Conservation (phyloP, 2,797 vertebrate genomes). For the Botia almorhae region DNA sequence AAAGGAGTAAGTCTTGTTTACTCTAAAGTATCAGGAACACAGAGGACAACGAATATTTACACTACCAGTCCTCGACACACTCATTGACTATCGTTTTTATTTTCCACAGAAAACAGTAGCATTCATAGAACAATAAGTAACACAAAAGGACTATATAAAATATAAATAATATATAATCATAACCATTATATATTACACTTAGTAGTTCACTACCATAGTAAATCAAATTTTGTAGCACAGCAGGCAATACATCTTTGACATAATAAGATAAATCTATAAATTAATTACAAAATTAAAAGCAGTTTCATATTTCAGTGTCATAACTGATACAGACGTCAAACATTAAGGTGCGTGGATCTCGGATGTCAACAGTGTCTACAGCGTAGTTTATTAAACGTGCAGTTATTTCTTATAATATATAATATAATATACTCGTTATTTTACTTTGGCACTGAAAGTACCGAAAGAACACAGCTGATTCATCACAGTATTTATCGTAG, state of each 20-base stretch:
- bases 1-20: constrained; percentile 11
- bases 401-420: neutral
- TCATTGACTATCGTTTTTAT: neutral
- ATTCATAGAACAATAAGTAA: neutral
- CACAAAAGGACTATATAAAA: neutral
- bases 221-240: too few species aligned
- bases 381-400: neutral
- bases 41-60: neutral
- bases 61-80: constrained; percentile 1
- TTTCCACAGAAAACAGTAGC: neutral
- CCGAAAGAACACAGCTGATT: neutral
- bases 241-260: too few species aligned
- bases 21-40: constrained; percentile 1
- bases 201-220: too few species aligned
- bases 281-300: too few species aligned
- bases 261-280: too few species aligned
- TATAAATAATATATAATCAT: neutral
- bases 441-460: neutral
- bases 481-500: neutral
- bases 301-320: too few species aligned
- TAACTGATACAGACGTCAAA: neutral
- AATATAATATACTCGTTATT: neutral
- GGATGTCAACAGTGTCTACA: too few species aligned
- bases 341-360: neutral
- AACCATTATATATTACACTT: neutral